Base-by-base conservation (phyloP, 2,113 vertebrate species). In the Oenanthe melanoleuca region DNA sequence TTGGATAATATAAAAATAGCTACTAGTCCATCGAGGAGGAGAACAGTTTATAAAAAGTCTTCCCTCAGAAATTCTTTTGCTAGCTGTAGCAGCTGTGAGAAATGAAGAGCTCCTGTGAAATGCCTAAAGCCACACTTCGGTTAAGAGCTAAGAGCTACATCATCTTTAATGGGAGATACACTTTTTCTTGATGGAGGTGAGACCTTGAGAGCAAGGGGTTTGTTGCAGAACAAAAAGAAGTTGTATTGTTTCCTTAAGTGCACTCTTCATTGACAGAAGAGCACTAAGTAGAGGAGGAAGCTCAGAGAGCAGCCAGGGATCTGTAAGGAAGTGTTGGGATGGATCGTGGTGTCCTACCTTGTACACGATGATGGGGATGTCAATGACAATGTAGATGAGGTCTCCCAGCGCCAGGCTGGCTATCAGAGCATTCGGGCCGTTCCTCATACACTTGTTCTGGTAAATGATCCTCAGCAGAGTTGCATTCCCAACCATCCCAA, bases 371-470 rank as follows among this genome's bases (percentile, higher is more conserved):
- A 99, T 99, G 80, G 99, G 99, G 93, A 99, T 99, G 53, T 98
- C 99, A 80, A 99, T 99, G 96, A 98, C 98, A 82, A 99, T 99
- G 93, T 99, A 99, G 96, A 99, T 99, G 47, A 99, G 99, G 98
- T 99, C 99, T 70, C 99, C 99, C 20, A 99, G 97, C 6, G 99
- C 99, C 96, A 99, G 98, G 65, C 99, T 99, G 96, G 99, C 99
- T 83, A 99, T 99, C 94, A 99, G 98, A 0, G 99, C 99, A 6
- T 99, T 99, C 13, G 99, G 99, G 86, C 99, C 99, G 15, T 99
- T 99, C 98, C 99, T 98, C 99, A 99, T 99, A 59, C 99, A 99
- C 97, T 99, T 99, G 97, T 99, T 99, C 97, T 99, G 98, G 97
- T 99, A 99, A 97, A 99, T 99, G 98, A 99, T 99, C 98, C 98